Conservation (phyloP, 2,888 invertebrate species). For the Eupithecia pulchellata region DNA sequence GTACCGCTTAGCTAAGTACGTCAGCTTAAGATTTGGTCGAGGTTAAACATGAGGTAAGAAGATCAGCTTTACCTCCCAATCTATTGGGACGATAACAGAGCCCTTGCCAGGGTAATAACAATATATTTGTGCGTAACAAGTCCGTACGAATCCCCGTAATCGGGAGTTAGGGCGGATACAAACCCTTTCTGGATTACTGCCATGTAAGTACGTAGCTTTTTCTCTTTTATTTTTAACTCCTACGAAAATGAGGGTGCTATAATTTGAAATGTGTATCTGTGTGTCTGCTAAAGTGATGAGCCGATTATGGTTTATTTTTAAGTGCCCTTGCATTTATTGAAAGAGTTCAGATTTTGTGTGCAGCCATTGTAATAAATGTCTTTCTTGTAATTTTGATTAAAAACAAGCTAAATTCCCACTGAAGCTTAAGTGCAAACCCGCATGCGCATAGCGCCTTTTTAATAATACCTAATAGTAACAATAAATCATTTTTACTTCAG, state of each 20-base stretch:
- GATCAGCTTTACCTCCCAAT: not conserved
- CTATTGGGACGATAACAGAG: slow-evolving; percentile 17
- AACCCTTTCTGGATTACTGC: slow-evolving; percentile 13
- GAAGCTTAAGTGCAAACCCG: no score
- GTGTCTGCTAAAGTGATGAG: not conserved
- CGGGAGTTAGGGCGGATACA: slow-evolving; percentile 14
- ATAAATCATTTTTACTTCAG: no score
- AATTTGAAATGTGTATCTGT: not conserved
- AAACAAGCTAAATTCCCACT: no score
- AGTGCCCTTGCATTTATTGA: no score
- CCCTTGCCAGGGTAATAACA: slow-evolving; percentile 25
- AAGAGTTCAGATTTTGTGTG: no score
- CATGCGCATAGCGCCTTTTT: no score
- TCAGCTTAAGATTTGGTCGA: no score
- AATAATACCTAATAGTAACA: no score
- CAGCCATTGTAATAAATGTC: no score
- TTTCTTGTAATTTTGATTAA: no score
- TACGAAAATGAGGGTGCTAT: not conserved
- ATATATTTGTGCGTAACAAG: slow-evolving; percentile 25
- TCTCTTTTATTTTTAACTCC: not conserved
- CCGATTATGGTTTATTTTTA: not conserved
- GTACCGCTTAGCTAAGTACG: not conserved
- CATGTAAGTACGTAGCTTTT: not conserved
- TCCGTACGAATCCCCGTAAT: slow-evolving; percentile 14
- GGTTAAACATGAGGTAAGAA: slow-evolving; percentile 10